Evolutionary conservation across 1,140 invertebrate species (phyloP).

Genomic region (Drosophila grimshawi): DNA sequence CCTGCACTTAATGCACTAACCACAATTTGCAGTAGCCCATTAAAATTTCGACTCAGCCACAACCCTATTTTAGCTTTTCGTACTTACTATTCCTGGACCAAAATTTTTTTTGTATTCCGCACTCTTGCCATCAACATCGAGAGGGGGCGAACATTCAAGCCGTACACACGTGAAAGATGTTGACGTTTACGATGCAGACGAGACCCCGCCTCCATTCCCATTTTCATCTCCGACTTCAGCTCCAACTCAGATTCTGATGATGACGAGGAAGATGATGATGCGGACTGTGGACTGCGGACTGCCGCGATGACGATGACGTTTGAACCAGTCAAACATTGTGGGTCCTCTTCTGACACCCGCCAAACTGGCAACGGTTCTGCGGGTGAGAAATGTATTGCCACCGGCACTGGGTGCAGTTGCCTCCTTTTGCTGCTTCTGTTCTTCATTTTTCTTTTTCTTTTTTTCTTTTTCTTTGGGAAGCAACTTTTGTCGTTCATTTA

Average conservation of each 20-base stretch:
- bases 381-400: slow-evolving; percentile 76
- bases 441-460: slow-evolving; percentile 16
- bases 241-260: slow-evolving; percentile 8
- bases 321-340: slow-evolving; percentile 61
- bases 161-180: slow-evolving; percentile 61
- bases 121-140: slow-evolving; percentile 1
- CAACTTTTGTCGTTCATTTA: slow-evolving; percentile 79
- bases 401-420: slow-evolving; percentile 52
- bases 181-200: slow-evolving; percentile 64
- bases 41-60: slow-evolving; percentile 71
- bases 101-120: slow-evolving; percentile 20
- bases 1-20: slow-evolving; percentile 42
- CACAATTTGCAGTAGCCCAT: slow-evolving; percentile 61
- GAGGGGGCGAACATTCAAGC: neutral
- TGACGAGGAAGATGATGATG: slow-evolving; percentile 40
- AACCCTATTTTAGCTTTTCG: slow-evolving; percentile 31
- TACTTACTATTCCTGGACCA: slow-evolving; percentile 28
- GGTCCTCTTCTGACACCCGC: neutral
- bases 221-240: neutral
- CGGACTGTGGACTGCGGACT: slow-evolving; percentile 45
- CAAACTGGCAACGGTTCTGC: slow-evolving; percentile 36
- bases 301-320: slow-evolving; percentile 54
- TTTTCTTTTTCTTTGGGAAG: slow-evolving; percentile 43
- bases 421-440: slow-evolving; percentile 15
- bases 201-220: slow-evolving; percentile 29